These are phyloP conservation scores for Anser brachyrhynchus DNA, from an alignment of 2,113 vertebrate genomes.

Conservation along the genomic window DNA sequence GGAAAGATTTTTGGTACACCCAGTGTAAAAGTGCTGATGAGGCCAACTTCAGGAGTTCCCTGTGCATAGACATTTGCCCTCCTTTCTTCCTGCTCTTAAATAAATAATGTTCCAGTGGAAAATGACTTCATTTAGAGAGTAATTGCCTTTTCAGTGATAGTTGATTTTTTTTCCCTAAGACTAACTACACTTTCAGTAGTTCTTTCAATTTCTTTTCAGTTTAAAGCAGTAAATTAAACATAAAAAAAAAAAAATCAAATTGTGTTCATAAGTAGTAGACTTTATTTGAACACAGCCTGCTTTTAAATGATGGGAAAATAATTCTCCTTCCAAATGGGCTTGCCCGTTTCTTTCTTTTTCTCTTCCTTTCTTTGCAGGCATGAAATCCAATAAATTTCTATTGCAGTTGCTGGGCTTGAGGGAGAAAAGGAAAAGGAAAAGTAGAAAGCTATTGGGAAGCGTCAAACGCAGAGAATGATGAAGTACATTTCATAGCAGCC, in stretches of 20 bases:
- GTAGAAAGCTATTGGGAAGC: conserved; percentile 66
- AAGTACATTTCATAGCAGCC: conserved; percentile 72
- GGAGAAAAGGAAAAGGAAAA: conserved; percentile 32
- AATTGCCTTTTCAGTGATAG: neutral
- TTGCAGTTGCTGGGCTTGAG: conserved; percentile 5
- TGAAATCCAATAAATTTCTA: conserved; percentile 47
- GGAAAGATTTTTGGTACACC: neutral
- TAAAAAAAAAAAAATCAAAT: neutral
- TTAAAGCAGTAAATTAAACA: neutral
- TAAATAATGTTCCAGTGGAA: neutral
- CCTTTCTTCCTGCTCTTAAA: neutral
- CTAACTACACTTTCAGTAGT: neutral
- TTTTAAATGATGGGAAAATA: neutral
- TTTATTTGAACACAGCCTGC: neutral
- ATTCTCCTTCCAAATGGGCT: neutral
- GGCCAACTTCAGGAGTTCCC: neutral
- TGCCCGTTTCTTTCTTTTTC: neutral
- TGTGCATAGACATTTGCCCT: fast-evolving
- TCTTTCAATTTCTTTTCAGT: neutral
- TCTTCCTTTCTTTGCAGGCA: conserved; percentile 42
- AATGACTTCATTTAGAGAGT: neutral
- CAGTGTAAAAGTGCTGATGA: neutral
- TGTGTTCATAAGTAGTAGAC: neutral
- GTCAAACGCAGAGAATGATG: conserved; percentile 60
- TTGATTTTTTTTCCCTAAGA: neutral